phyloP scores from a whole-genome alignment of 2,797 vertebrate species.

The Rhinichthys osculus region DNA sequence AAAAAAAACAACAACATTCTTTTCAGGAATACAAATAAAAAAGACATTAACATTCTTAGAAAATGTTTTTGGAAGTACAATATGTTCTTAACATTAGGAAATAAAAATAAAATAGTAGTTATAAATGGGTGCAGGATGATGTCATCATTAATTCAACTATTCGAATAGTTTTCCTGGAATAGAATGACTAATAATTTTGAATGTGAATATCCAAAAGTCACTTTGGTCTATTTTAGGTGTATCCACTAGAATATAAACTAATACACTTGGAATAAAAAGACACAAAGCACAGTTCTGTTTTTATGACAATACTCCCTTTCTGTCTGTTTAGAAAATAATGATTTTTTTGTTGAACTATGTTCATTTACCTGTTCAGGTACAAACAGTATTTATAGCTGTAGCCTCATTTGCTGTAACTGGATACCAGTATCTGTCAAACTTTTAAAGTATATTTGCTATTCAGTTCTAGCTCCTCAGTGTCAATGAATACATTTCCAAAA shows the following conservation, averaged over 20 bases:
- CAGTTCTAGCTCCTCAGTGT: not conserved
- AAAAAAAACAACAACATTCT: no score
- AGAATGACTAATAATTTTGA: not conserved
- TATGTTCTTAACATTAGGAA: not conserved
- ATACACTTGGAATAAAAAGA: not conserved
- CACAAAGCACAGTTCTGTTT: not conserved
- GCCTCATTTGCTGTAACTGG: not conserved
- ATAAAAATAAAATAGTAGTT: not conserved
- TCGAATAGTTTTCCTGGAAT: not conserved
- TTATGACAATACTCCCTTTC: not conserved
- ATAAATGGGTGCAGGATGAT: not conserved
- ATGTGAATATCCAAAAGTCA: not conserved
- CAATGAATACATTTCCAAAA: slow-evolving; percentile 54
- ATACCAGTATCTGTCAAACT: not conserved
- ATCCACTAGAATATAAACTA: not conserved
- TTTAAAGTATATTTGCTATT: slow-evolving; percentile 5
- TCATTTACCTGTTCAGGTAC: not conserved
- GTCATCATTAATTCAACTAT: not conserved
- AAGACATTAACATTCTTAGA: no score
- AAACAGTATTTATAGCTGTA: not conserved
- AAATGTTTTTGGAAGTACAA: not conserved
- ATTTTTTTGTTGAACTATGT: not conserved
- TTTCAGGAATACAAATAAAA: no score
- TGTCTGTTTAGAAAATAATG: not conserved
- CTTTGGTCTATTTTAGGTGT: not conserved